Evolutionary conservation across 1,140 invertebrate species (phyloP), one percentile per base, ranked within the genome.

Genomic region (Achatina immaculata): DNA sequence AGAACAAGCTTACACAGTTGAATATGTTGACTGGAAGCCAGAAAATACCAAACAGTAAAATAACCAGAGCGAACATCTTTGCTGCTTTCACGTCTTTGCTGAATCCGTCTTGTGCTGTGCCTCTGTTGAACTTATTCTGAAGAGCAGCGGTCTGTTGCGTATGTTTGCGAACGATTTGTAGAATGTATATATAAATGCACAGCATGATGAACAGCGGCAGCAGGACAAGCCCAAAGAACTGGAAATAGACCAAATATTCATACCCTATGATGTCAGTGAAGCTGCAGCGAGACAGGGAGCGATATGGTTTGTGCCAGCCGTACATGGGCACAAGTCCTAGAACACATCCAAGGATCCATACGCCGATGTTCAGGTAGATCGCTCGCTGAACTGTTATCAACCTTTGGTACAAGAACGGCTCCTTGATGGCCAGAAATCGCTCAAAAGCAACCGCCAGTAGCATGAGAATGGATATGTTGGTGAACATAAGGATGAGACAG

Each of bases 171-270:
- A 91, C 86, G 36, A 89, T 87, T 31, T 81, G 65, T 68, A 87
- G 90, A 40, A 91, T 91, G 81, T 90, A 90, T 16, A 82, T 68
- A 75, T 91, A 90, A 19, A 91, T 86, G 24, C 83, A 51, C 34
- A 88, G 83, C 82, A 91, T 90, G 38, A 90, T 84, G n/a, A 90
- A 34, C 31, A 91, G 79, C 4, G 90, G 89, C n/a, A 81, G 48
- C 3, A 91, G 74, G 28, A 88, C 86, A 75, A 87, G 88, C 7
- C 86, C 88, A 72, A 90, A 90, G 81, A 90, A 91, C 81, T 88
- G 86, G 76, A 90, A 88, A 83, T 90, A 90, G 14, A 91, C 89
- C 85, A 90, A 87, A 81, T 90, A 90, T 7, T 87, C 82, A 84
- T 90, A 86, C 68, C 87, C 86, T 45, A 91, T 90, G 0, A 90